Evolutionary conservation across 2,113 vertebrate genomes (phyloP).

Genomic region (Desmodus rotundus): DNA sequence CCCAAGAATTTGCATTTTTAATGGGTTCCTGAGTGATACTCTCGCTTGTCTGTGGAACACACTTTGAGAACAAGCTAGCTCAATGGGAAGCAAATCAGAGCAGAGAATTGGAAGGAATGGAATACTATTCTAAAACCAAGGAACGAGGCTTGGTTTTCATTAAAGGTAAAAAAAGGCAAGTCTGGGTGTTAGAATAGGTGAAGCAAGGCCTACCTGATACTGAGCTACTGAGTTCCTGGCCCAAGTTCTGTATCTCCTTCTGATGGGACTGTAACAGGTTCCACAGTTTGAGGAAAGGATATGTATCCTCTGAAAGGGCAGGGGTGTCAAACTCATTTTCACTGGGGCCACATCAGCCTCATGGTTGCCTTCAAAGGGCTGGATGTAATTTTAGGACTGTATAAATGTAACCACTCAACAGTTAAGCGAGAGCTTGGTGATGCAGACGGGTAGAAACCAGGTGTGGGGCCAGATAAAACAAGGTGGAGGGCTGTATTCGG

Average conservation of each 20-base stretch:
- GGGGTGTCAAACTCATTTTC: no score
- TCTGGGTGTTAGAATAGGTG: neutral
- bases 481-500: no score
- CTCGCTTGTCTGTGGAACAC: neutral
- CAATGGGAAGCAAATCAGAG: neutral
- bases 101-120: neutral
- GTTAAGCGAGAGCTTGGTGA: no score
- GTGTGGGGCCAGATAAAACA: no score
- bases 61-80: neutral
- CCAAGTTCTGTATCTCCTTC: neutral
- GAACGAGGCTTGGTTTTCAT: neutral
- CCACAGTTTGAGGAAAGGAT: neutral
- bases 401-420: no score
- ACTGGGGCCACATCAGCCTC: no score
- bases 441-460: no score
- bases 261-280: neutral
- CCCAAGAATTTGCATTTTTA: neutral
- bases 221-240: neutral
- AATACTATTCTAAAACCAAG: neutral
- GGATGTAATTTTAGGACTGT: no score
- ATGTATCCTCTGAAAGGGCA: no score
- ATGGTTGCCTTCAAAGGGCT: no score
- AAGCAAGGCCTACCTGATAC: neutral
- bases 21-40: neutral
- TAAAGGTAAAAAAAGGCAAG: neutral